Evolutionary conservation across 2,888 invertebrate genomes (phyloP).

Genomic region (Orchesellides sinensis): DNA sequence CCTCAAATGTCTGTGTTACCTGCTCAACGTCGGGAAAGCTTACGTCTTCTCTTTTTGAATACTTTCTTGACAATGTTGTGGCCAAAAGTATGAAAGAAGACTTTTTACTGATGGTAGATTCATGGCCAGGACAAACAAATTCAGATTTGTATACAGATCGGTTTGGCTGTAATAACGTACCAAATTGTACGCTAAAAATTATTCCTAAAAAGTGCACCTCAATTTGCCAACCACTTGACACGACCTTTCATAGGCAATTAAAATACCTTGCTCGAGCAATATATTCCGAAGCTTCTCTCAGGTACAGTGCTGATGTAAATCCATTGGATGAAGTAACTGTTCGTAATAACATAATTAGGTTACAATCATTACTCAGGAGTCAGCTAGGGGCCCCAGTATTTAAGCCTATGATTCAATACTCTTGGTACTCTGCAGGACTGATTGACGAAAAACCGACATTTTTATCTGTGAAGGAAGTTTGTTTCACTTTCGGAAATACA

Average conservation of each 20-base stretch:
- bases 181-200: neutral
- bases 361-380: neutral
- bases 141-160: neutral
- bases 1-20: constrained; percentile 27
- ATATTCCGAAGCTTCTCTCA: neutral
- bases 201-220: constrained; percentile 27
- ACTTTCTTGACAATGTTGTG: constrained; percentile 4
- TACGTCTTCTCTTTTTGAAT: neutral
- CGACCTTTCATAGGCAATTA: constrained; percentile 4
- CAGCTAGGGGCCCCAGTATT: neutral
- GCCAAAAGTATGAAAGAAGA: neutral
- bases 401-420: neutral
- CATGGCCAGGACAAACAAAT: constrained; percentile 21
- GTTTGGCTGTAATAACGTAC: neutral
- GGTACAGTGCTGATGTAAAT: neutral
- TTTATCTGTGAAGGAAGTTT: neutral
- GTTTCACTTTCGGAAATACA: neutral
- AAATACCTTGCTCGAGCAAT: constrained; percentile 9
- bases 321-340: neutral
- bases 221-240: constrained; percentile 16
- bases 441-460: neutral
- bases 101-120: constrained; percentile 2
- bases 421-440: neutral
- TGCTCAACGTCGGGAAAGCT: constrained; percentile 40
- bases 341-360: neutral